A percentile compares a stretch with the other conserved stretches of the same genome.
Evolutionary conservation across 53 echinoderm and acorn worm genomes (phyloP).

Genomic region (Luidia sarsii): DNA sequence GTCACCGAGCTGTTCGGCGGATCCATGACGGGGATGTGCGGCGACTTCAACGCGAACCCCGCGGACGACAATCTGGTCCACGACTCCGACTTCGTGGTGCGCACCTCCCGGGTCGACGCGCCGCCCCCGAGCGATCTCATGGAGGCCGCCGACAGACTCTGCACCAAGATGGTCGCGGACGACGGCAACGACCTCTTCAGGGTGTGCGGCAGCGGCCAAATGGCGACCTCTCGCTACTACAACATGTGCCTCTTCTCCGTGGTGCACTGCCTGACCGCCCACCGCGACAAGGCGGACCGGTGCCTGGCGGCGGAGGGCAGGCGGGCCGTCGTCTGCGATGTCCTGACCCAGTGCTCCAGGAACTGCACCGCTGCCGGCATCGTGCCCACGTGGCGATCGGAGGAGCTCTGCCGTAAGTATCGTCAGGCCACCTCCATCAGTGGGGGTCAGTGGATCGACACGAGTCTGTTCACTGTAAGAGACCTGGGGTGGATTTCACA

Average conservation of each 20-base stretch:
- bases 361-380: conserved; percentile 55
- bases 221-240: background rate
- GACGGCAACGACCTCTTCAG: background rate
- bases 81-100: too few relatives aligned
- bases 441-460: too few relatives aligned
- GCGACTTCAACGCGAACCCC: conserved; percentile 45
- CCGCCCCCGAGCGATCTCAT: too few relatives aligned
- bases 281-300: background rate
- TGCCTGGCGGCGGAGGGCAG: conserved; percentile 24
- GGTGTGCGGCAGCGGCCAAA: background rate
- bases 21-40: conserved; percentile 39
- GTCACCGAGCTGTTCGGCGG: conserved; percentile 12
- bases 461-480: too few relatives aligned
- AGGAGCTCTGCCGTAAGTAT: conserved; percentile 72
- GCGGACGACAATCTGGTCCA: conserved; percentile 4
- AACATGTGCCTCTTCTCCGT: background rate
- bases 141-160: too few relatives aligned
- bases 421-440: background rate
- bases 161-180: background rate
- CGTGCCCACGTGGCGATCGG: conserved; percentile 55
- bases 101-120: too few relatives aligned
- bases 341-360: conserved; percentile 54
- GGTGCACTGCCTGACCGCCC: background rate
- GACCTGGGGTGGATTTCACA: too few relatives aligned
- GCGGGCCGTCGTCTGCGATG: conserved; percentile 33